phyloP scores from a whole-genome alignment of 2,797 vertebrate species.

The Gobionotothen gibberifrons region DNA sequence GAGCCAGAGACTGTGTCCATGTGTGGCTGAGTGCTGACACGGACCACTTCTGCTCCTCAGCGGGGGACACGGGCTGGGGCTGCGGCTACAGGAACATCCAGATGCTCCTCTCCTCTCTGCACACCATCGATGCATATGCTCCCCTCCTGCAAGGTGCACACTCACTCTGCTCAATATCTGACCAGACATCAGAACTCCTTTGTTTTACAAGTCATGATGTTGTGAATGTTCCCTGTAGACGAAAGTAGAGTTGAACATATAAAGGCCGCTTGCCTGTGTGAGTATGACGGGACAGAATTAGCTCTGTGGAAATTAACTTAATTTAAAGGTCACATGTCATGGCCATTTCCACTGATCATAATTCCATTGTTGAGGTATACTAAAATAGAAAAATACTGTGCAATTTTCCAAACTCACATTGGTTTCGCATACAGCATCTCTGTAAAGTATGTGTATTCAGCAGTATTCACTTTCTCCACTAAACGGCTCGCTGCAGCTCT shows the following conservation, averaged over 20 bases:
- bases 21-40: conserved; percentile 91
- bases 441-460: too few species aligned
- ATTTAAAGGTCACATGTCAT: too few species aligned
- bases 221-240: not conserved
- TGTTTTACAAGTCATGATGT: not conserved
- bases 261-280: not conserved
- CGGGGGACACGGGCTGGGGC: conserved; percentile 94
- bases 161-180: not conserved
- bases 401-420: too few species aligned
- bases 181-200: not conserved
- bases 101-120: conserved; percentile 92
- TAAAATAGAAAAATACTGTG: too few species aligned
- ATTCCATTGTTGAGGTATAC: too few species aligned
- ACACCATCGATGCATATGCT: conserved; percentile 82
- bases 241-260: not conserved
- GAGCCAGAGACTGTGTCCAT: conserved; percentile 80
- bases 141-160: conserved; percentile 84
- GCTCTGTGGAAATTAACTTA: not conserved
- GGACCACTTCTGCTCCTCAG: conserved; percentile 91
- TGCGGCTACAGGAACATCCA: conserved; percentile 97
- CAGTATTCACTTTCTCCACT: too few species aligned
- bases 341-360: too few species aligned
- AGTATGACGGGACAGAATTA: not conserved
- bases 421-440: too few species aligned
- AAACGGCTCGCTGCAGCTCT: too few species aligned